Conservation (phyloP, 2,888 invertebrate genomes). For the Apodemia mormo region DNA sequence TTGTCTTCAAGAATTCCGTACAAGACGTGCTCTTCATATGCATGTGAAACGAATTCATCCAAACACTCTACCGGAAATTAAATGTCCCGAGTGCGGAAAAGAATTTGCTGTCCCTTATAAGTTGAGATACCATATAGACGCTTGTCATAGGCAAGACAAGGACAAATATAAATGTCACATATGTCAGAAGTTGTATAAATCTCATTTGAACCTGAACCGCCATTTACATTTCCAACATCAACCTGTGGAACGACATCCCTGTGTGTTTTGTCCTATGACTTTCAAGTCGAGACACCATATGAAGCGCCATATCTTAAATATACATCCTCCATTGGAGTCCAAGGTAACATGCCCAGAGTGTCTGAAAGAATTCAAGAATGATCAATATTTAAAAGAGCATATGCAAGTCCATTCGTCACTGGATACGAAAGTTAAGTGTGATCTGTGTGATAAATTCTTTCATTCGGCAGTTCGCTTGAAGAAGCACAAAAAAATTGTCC, state of each 20-base stretch:
- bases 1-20: slow-evolving; percentile 70
- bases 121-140: slow-evolving; percentile 63
- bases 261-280: slow-evolving; percentile 72
- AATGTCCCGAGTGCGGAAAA: slow-evolving; percentile 67
- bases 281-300: slow-evolving; percentile 73
- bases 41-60: slow-evolving; percentile 69
- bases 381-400: slow-evolving; percentile 71
- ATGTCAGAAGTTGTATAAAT: slow-evolving; percentile 68
- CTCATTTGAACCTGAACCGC: slow-evolving; percentile 60
- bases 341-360: slow-evolving; percentile 73
- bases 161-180: slow-evolving; percentile 67
- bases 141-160: slow-evolving; percentile 55
- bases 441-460: slow-evolving; percentile 68
- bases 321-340: slow-evolving; percentile 71
- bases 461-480: slow-evolving; percentile 68
- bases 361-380: slow-evolving; percentile 72
- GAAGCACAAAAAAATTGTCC: slow-evolving; percentile 73
- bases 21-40: slow-evolving; percentile 66
- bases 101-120: slow-evolving; percentile 70
- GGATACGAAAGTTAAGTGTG: slow-evolving; percentile 70
- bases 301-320: slow-evolving; percentile 71
- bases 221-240: slow-evolving; percentile 69
- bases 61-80: slow-evolving; percentile 64
- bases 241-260: slow-evolving; percentile 62
- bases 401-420: slow-evolving; percentile 71